Evolutionary conservation across 2,797 vertebrate species (phyloP).

Genomic region (Spondyliosoma cantharus): DNA sequence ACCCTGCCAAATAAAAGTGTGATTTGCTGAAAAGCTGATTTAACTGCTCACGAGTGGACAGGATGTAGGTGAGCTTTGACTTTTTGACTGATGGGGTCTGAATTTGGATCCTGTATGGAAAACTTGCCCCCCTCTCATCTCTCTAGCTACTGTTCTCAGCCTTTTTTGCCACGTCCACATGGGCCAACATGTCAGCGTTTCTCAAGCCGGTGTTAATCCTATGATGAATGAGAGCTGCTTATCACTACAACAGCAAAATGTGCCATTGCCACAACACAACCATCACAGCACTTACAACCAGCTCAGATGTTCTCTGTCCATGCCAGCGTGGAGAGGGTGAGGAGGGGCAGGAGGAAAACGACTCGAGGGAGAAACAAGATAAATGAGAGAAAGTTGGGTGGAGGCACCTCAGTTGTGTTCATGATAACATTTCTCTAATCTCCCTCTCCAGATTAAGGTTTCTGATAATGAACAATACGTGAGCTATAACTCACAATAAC

Average conservation of each 20-base stretch:
- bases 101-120: neutral
- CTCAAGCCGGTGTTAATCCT: slow-evolving; percentile 17
- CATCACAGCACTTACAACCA: neutral
- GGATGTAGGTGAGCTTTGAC: neutral
- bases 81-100: slow-evolving; percentile 10
- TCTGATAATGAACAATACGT: neutral
- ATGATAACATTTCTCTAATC: neutral
- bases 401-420: neutral
- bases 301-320: neutral
- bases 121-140: neutral
- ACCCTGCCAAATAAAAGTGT: neutral
- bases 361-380: neutral
- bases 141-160: neutral
- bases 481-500: neutral
- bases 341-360: neutral
- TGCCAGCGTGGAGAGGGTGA: neutral
- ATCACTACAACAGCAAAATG: slow-evolving; percentile 13
- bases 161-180: slow-evolving; percentile 13
- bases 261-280: neutral
- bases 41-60: neutral
- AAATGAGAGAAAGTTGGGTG: neutral
- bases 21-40: neutral
- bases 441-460: no score
- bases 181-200: slow-evolving; percentile 16
- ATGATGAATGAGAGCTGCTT: slow-evolving; percentile 45